Evolutionary conservation across 2,888 invertebrate genomes (phyloP).

Genomic region (Notodonta ziczac): DNA sequence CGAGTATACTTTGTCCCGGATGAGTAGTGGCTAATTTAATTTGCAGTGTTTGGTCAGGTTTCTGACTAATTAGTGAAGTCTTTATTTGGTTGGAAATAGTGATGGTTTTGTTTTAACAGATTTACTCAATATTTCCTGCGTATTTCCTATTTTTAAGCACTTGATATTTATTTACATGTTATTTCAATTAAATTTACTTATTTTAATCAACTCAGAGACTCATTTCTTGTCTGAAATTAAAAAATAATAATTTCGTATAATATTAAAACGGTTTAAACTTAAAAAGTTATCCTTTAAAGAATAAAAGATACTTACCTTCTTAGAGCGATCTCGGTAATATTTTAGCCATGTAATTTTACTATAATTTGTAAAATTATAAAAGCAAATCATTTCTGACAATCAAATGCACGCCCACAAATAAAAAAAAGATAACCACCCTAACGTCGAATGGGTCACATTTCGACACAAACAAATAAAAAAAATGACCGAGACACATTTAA

Average conservation of each 20-base stretch:
- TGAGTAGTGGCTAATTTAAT: slow-evolving; percentile 36
- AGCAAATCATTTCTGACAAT: slow-evolving; percentile 22
- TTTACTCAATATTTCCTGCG: no score
- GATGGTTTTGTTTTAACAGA: neutral
- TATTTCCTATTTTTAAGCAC: no score
- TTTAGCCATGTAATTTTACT: no score
- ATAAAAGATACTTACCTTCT: no score
- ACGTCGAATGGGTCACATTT: slow-evolving; percentile 39
- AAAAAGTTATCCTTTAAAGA: no score
- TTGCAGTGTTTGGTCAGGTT: slow-evolving; percentile 25
- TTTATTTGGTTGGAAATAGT: neutral
- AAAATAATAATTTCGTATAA: no score
- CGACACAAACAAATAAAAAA: slow-evolving; percentile 26
- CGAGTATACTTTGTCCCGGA: slow-evolving; percentile 45
- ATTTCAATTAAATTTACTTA: no score
- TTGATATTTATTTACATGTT: no score
- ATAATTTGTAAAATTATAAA: slow-evolving; percentile 19
- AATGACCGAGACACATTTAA: slow-evolving; percentile 51
- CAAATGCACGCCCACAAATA: slow-evolving; percentile 11
- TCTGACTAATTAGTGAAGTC: neutral
- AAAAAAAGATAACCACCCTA: slow-evolving; percentile 34
- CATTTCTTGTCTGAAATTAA: no score
- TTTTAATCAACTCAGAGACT: no score
- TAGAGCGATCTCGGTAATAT: no score
- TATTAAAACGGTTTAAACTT: no score